These are phyloP conservation scores for Pyrrhosoma nymphula DNA, from an alignment of 2,888 invertebrate species.

Conservation along the genomic window DNA sequence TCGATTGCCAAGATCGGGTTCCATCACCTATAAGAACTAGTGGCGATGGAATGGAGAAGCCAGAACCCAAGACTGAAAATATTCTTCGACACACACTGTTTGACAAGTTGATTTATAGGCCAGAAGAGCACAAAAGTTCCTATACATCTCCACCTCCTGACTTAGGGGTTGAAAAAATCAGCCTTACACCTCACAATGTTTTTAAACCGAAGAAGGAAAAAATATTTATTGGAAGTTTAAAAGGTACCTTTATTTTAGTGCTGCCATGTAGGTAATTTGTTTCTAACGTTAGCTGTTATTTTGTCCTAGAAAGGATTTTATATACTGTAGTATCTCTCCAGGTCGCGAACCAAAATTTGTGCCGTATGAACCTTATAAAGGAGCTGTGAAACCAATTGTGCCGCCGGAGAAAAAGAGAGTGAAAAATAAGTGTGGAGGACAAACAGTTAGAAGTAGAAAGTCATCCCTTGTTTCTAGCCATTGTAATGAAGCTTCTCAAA, in stretches of 20 bases:
- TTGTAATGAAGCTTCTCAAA: not conserved
- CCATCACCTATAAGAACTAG: constrained; percentile 80
- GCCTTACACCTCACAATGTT: constrained; percentile 83
- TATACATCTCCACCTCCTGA: constrained; percentile 76
- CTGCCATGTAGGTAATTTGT: not conserved
- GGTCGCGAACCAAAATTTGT: constrained; percentile 87
- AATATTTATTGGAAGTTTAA: constrained; percentile 75
- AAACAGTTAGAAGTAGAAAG: constrained; percentile 75
- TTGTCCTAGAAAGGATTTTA: no score
- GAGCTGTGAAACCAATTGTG: constrained; percentile 89
- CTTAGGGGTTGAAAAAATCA: constrained; percentile 81
- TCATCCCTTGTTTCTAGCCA: not conserved
- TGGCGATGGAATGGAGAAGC: constrained; percentile 89
- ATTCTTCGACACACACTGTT: constrained; percentile 72
- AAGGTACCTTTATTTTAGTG: constrained; percentile 74
- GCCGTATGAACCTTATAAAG: constrained; percentile 93
- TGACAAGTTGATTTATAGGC: constrained; percentile 76
- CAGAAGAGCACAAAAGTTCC: constrained; percentile 75
- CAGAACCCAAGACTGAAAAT: constrained; percentile 72
- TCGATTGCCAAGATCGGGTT: constrained; percentile 51
- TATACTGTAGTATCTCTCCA: not conserved
- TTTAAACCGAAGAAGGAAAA: constrained; percentile 80
- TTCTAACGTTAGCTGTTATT: not conserved
- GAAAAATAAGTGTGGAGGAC: constrained; percentile 77
- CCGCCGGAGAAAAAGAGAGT: constrained; percentile 75